phyloP scores from a whole-genome alignment of 2,888 invertebrate species.

The Scrobipalpa atriplicella region DNA sequence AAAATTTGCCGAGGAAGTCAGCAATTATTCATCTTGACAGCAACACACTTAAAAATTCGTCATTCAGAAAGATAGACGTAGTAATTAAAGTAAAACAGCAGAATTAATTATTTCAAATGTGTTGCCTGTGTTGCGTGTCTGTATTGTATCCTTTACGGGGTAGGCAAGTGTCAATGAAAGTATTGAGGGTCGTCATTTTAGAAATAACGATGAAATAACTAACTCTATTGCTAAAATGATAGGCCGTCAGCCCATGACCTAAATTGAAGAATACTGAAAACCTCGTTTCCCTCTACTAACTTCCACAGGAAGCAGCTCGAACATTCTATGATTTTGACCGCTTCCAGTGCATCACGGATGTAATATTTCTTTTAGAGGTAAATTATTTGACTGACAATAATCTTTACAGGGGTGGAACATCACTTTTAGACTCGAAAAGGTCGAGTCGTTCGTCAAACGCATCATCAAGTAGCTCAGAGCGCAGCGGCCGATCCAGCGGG shows the following conservation, averaged over 20 bases:
- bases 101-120: not conserved
- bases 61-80: not conserved
- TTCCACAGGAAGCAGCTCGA: too few species aligned
- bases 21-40: conserved; percentile 42
- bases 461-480: conserved; percentile 73
- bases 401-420: conserved; percentile 43
- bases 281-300: too few species aligned
- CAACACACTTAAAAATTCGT: conserved; percentile 12
- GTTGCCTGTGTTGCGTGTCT: not conserved
- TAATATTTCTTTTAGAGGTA: not conserved
- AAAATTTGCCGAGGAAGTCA: conserved; percentile 34
- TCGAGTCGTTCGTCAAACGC: conserved; percentile 74
- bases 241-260: too few species aligned
- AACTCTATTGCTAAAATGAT: too few species aligned
- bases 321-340: too few species aligned
- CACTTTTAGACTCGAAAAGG: conserved; percentile 63
- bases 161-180: too few species aligned
- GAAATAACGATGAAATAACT: too few species aligned
- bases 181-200: too few species aligned
- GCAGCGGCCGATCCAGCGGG: conserved; percentile 75
- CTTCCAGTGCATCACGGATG: not conserved
- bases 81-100: conserved; percentile 25
- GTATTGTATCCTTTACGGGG: not conserved
- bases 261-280: too few species aligned
- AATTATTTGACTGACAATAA: too few species aligned